Evolutionary conservation across 1,140 invertebrate genomes (phyloP).

Genomic region (Ceratosolen solmsi): DNA sequence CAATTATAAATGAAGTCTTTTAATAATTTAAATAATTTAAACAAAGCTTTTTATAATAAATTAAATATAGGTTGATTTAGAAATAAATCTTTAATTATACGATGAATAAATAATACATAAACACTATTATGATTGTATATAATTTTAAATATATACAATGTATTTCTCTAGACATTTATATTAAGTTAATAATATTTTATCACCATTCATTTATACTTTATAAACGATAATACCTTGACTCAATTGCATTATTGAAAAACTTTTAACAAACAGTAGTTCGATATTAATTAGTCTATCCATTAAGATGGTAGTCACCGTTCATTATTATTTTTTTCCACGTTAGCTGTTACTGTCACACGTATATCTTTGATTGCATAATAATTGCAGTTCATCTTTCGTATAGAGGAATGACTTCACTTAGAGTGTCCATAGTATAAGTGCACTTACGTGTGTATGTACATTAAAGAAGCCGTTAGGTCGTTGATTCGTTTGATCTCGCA

Average conservation of each 20-base stretch:
- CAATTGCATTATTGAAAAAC: background rate
- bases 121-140: too few relatives aligned
- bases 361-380: constrained; percentile 2
- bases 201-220: too few relatives aligned
- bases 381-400: background rate
- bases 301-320: background rate
- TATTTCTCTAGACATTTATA: too few relatives aligned
- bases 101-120: too few relatives aligned
- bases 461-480: background rate
- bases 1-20: too few relatives aligned
- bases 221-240: too few relatives aligned
- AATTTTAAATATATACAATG: too few relatives aligned
- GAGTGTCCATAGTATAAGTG: background rate
- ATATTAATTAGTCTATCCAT: background rate
- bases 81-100: too few relatives aligned
- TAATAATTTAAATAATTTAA: too few relatives aligned
- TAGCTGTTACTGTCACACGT: background rate
- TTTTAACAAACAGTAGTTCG: background rate
- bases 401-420: background rate
- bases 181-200: too few relatives aligned
- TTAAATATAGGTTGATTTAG: too few relatives aligned
- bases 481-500: background rate
- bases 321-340: background rate
- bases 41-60: too few relatives aligned
- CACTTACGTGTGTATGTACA: background rate